Evolutionary conservation across 2,797 vertebrate species (phyloP), one percentile per base, ranked within the genome.

Genomic region (Arrhamphus sclerolepis): DNA sequence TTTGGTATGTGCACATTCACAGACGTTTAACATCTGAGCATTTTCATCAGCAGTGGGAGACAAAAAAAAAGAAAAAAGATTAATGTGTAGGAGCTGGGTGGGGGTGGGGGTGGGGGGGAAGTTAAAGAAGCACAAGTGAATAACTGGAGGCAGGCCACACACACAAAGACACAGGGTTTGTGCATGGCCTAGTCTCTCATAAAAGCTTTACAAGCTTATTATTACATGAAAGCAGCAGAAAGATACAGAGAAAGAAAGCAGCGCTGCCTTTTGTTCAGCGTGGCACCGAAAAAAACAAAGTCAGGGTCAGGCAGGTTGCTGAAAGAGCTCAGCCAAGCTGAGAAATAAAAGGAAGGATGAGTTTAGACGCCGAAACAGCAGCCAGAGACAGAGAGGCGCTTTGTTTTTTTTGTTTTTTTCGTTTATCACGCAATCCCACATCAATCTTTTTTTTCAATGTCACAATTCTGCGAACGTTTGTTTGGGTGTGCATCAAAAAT

Each of bases 271-370:
- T 86, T 83, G 66, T 81, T 66, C 62, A 62, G 4, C 28, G 49
- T 4, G 46, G n/a, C 57, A 39, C 46, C 9, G 56, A 40, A 47
- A 56, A 49, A 44, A 64, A 59, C 65, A 28, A 75, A 78, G 72
- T 68, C 83, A 63, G 19, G 55, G 72, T 70, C 51, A 21, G 0
- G 66, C 40, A 56, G 61, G 56, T 52, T 46, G 54, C 48, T 86
- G 57, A 87, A 89, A 86, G 77, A 46, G 71, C 38, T 83, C 82
- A 78, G 67, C 61, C 82, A 77, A 81, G 80, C 82, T 73, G 67
- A 72, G 73, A 83, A 80, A 75, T 75, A 70, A 82, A 72, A 48
- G 65, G 46, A 76, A 71, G 78, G 62, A 82, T 75, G 82, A 85
- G 78, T 80, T 77, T 82, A 72, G 57, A 77, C n/a, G 58, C 71